phyloP scores from a whole-genome alignment of 1,140 invertebrate genomes.

The Ostrea denselamellosa region DNA sequence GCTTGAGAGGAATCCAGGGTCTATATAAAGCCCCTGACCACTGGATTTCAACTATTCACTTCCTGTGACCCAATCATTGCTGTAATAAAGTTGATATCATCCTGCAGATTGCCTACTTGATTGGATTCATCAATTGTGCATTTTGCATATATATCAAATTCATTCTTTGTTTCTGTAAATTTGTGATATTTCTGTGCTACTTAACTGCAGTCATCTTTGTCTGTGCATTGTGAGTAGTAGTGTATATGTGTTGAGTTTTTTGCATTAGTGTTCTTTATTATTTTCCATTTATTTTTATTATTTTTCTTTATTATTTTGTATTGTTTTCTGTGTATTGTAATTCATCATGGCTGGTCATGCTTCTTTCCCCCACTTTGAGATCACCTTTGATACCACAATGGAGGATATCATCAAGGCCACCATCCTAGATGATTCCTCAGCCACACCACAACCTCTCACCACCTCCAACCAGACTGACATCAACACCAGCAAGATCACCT shows the following conservation, averaged over 20 bases:
- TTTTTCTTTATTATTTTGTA: background rate
- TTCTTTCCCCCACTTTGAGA: background rate
- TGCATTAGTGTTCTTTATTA: background rate
- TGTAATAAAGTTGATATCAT: background rate
- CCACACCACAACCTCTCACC: background rate
- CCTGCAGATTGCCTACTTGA: no score
- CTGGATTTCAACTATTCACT: background rate
- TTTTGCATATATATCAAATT: no score
- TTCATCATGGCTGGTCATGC: background rate
- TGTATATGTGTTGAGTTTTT: background rate
- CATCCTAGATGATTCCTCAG: background rate
- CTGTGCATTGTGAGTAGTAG: background rate
- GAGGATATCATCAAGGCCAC: slow-evolving; percentile 39
- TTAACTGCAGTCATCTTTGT: no score
- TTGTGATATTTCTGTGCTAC: background rate
- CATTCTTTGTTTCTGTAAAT: background rate
- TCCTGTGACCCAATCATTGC: background rate
- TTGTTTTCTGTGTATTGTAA: background rate
- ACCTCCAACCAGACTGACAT: background rate
- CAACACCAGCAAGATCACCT: no score
- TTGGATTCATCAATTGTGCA: no score
- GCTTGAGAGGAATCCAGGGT: background rate
- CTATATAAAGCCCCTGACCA: background rate
- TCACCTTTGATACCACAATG: background rate
- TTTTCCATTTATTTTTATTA: no score